Evolutionary conservation across 2,797 vertebrate species (phyloP).

Genomic region (Epinephelus malabaricus): DNA sequence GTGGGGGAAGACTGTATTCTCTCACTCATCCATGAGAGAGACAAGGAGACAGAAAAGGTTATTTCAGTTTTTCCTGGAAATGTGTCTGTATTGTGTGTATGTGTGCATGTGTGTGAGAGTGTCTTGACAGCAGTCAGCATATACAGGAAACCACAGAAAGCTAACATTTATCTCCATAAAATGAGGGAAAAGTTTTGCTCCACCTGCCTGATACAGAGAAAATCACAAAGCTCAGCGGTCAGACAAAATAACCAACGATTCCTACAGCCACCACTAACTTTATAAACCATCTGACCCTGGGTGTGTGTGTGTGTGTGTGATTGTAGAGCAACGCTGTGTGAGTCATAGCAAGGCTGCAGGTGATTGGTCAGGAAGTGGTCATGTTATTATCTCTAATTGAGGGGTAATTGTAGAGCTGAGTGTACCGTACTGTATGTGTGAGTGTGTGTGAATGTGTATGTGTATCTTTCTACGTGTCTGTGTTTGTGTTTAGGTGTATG

Average conservation of each 20-base stretch:
- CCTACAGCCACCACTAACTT: slow-evolving; percentile 76
- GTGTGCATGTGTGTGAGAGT: slow-evolving; percentile 27
- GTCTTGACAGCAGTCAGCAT: slow-evolving; percentile 66
- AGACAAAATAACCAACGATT: slow-evolving; percentile 74
- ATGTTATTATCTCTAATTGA: slow-evolving; percentile 86
- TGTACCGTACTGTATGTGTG: slow-evolving; percentile 72
- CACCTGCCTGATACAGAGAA: slow-evolving; percentile 76
- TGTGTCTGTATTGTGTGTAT: slow-evolving; percentile 42
- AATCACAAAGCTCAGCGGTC: slow-evolving; percentile 76
- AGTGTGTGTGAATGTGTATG: slow-evolving; percentile 59
- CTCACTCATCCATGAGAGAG: slow-evolving; percentile 67
- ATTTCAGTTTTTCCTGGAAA: slow-evolving; percentile 75
- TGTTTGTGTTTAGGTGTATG: slow-evolving; percentile 84
- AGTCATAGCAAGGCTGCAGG: slow-evolving; percentile 81
- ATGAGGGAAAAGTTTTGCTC: slow-evolving; percentile 73
- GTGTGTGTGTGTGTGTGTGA: slow-evolving; percentile 45
- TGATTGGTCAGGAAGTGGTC: slow-evolving; percentile 87
- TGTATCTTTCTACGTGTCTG: slow-evolving; percentile 78
- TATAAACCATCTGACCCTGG: slow-evolving; percentile 72
- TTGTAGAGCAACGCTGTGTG: slow-evolving; percentile 62
- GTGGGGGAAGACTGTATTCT: slow-evolving; percentile 59
- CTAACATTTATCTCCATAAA: slow-evolving; percentile 85
- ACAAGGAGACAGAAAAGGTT: slow-evolving; percentile 49
- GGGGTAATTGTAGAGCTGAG: slow-evolving; percentile 80
- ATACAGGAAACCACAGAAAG: slow-evolving; percentile 81